Conservation (phyloP, 2,888 invertebrate genomes). For the Tetrapedia diversipes region DNA sequence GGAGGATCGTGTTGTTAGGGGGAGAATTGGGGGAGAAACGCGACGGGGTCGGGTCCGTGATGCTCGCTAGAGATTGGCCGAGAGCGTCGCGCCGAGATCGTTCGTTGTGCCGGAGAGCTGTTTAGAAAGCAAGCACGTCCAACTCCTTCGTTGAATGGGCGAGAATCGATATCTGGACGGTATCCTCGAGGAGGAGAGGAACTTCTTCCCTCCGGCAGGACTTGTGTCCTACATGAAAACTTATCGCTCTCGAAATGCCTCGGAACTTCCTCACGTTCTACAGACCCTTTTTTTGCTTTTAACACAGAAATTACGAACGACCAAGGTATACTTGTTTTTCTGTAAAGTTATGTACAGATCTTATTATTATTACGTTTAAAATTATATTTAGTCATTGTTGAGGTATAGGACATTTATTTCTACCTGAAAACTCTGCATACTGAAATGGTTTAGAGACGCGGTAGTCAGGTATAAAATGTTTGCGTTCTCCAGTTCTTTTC, state of each 20-base stretch:
- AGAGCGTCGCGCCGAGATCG: slow-evolving; percentile 49
- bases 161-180: slow-evolving; percentile 68
- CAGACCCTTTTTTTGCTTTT: slow-evolving; percentile 21
- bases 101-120: slow-evolving; percentile 45
- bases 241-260: slow-evolving; percentile 7
- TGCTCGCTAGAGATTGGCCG: slow-evolving; percentile 62
- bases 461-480: no score
- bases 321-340: no score
- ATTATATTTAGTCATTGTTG: no score
- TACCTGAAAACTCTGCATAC: no score
- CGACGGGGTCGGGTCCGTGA: slow-evolving; percentile 12
- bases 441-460: no score
- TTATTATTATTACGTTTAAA: no score
- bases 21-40: neutral
- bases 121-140: slow-evolving; percentile 63
- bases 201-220: slow-evolving; percentile 17
- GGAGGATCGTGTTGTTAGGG: slow-evolving; percentile 44
- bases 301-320: no score
- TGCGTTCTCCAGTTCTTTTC: no score
- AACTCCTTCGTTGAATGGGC: slow-evolving; percentile 61
- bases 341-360: no score
- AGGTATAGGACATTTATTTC: no score
- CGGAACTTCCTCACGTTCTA: slow-evolving; percentile 10
- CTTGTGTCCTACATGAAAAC: slow-evolving; percentile 34
- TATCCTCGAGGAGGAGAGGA: slow-evolving; percentile 10